phyloP scores from a whole-genome alignment of 1,140 invertebrate genomes.

The Zelostemma sp. region DNA sequence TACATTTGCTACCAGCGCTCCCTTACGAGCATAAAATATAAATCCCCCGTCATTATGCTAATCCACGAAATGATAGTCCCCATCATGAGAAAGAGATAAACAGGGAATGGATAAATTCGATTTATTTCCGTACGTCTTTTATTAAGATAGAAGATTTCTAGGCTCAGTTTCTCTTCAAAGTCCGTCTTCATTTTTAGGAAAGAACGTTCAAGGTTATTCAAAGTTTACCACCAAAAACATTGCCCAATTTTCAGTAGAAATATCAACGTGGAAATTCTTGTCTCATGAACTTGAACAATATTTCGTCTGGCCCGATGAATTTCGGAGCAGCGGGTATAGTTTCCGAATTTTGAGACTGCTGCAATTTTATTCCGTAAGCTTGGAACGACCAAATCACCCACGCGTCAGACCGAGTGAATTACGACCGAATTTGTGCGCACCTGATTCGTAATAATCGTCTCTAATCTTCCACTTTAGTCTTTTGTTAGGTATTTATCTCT shows the following conservation, averaged over 20 bases:
- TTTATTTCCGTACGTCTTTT: conserved; percentile 20
- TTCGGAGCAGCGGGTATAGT: conserved; percentile 11
- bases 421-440: conserved; percentile 61
- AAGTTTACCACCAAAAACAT: too few species aligned
- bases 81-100: conserved; percentile 34
- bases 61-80: conserved; percentile 66
- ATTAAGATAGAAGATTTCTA: conserved; percentile 12
- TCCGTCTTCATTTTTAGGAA: too few species aligned
- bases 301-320: conserved; percentile 7
- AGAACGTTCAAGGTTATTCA: too few species aligned
- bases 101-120: conserved; percentile 26
- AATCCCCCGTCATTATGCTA: conserved; percentile 70
- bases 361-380: conserved; percentile 57
- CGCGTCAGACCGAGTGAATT: conserved; percentile 60
- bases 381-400: conserved; percentile 55
- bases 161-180: too few species aligned
- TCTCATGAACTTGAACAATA: too few species aligned
- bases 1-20: conserved; percentile 67
- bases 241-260: too few species aligned
- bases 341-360: conserved; percentile 11
- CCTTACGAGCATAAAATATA: conserved; percentile 58
- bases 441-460: conserved; percentile 69
- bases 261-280: too few species aligned
- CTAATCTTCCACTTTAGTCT: conserved; percentile 70
- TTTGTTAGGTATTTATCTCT: conserved; percentile 56